Base-by-base conservation (phyloP, 2,113 vertebrate genomes). In the Myotis yumanensis region DNA sequence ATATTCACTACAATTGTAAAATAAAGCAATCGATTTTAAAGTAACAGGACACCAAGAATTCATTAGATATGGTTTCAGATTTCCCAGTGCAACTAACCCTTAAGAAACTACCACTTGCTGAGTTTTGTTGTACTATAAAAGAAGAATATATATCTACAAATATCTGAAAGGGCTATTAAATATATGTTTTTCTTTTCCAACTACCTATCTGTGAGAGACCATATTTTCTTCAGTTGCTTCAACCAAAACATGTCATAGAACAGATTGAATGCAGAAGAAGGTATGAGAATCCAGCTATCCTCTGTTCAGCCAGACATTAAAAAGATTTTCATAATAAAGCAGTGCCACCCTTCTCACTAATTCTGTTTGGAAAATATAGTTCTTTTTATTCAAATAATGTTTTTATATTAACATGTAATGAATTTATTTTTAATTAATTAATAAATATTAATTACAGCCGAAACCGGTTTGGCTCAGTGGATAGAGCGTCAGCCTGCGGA, bases 381-480 rank as follows among this genome's bases (percentile, higher is more conserved):
- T 86, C 57, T 71, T 91, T 90, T 85, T 87, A 66, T 81, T 82
- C 46, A 91, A 96, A 64, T 75, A 64, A 17, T 25, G 5, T 68
- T 52, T 92, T 68, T 54, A 88, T 77, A 32, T 72, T 90, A 96
- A 52, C 35, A 90, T 68, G 16, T 81, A 86, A 32, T 94, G 20
- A 28, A 1, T 30, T 64, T 83, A 11, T 68, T 59, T 93, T 89
- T 69, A 64, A 90, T 52, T 64, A 81, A 66, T 73, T 66, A 69
- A 52, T 89, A 43, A 88, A 86, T 73, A 89, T 43, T 37, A 37
- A 59, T 86, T 93, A 64, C 40, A 22, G n/a, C n/a, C n/a, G n/a
- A n/a, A n/a, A n/a, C n/a, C n/a, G n/a, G n/a, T n/a, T n/a, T n/a
- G n/a, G n/a, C n/a, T n/a, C n/a, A n/a, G n/a, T n/a, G n/a, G n/a